These are phyloP conservation scores for Lutjanus argentimaculatus DNA, from an alignment of 2,797 vertebrate species.

Conservation along the genomic window DNA sequence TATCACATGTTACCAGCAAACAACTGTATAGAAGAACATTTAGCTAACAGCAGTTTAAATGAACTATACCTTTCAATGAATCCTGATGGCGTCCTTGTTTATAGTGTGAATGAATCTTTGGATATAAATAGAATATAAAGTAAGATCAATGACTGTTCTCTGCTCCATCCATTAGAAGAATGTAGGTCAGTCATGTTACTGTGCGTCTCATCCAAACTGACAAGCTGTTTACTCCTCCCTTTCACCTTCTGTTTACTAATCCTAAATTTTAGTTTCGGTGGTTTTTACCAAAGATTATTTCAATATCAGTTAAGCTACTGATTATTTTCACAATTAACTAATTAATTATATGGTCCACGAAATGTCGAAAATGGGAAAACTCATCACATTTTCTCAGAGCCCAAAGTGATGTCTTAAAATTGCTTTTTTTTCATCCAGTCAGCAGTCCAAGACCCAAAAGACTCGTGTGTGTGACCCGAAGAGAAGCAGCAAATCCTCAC, in stretches of 20 bases:
- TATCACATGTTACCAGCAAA: neutral
- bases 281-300: no score
- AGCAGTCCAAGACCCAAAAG: no score
- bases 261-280: neutral
- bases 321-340: no score
- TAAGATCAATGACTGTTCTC: neutral
- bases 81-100: neutral
- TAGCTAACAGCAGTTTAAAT: slow-evolving; percentile 3
- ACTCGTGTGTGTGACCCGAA: no score
- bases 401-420: no score
- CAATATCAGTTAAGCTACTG: no score
- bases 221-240: slow-evolving; percentile 5
- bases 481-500: no score
- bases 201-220: slow-evolving; percentile 27
- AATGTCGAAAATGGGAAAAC: no score
- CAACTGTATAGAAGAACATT: neutral
- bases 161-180: slow-evolving; percentile 15
- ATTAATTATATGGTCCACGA: no score
- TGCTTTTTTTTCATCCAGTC: no score
- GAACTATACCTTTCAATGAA: neutral
- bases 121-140: neutral
- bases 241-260: neutral
- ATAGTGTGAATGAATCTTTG: neutral
- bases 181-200: slow-evolving; percentile 51
- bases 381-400: no score